Evolutionary conservation across 1,140 invertebrate genomes (phyloP).

Genomic region (Druon quercuslanigerum): DNA sequence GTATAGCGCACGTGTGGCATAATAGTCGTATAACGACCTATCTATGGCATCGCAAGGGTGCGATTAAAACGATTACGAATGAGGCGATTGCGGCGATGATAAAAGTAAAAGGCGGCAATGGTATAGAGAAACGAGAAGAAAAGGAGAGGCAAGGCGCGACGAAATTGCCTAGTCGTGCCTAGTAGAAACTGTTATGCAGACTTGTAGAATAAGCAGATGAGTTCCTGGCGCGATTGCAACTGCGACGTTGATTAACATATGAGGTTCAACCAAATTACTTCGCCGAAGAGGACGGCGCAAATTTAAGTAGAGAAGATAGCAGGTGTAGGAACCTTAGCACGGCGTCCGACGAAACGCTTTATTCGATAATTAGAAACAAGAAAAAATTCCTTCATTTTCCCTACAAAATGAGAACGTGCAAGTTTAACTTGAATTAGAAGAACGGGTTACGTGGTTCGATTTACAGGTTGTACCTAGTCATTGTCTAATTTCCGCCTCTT

Average conservation of each 20-base stretch:
- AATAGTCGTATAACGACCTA: constrained; percentile 48
- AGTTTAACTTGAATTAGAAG: neutral
- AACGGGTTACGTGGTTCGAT: neutral
- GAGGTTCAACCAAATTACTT: constrained; percentile 54
- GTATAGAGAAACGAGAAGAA: constrained; percentile 36
- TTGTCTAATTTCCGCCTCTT: constrained; percentile 5
- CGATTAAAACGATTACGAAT: constrained; percentile 49
- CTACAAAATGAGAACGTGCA: constrained; percentile 9
- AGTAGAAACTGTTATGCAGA: neutral
- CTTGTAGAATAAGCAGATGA: constrained; percentile 51
- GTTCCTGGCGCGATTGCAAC: constrained; percentile 54
- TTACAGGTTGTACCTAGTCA: neutral
- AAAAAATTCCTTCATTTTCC: constrained; percentile 3
- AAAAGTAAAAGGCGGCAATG: constrained; percentile 36
- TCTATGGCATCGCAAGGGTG: constrained; percentile 37
- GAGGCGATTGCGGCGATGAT: constrained; percentile 47
- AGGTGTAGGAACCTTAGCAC: constrained; percentile 36
- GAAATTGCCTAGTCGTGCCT: constrained; percentile 52
- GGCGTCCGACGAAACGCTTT: constrained; percentile 42
- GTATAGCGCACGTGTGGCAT: constrained; percentile 29
- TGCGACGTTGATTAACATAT: constrained; percentile 59
- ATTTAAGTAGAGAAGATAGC: constrained; percentile 46
- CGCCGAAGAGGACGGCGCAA: constrained; percentile 29
- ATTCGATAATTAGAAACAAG: constrained; percentile 35
- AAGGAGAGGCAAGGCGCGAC: constrained; percentile 45